phyloP scores from a whole-genome alignment of 2,888 invertebrate species.

The Leucoma salicis region DNA sequence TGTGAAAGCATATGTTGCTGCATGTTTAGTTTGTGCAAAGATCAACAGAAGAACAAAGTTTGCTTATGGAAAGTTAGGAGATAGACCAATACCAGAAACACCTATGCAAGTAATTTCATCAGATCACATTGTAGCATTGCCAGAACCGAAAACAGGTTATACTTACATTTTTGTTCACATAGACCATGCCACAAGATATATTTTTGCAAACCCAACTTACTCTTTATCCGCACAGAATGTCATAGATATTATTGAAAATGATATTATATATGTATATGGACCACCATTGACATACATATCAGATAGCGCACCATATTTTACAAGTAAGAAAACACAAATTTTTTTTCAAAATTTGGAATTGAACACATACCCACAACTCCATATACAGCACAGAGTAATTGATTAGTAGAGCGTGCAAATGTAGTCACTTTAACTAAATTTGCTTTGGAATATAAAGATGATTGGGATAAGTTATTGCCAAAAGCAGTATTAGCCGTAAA shows the following conservation, averaged over 20 bases:
- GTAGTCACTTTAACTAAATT: too few relatives aligned
- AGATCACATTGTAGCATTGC: conserved; percentile 3
- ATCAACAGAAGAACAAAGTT: neutral
- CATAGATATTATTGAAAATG: conserved; percentile 11
- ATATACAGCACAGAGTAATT: conserved; percentile 12
- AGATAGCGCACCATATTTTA: neutral
- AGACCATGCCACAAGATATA: conserved; percentile 15
- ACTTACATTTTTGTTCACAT: conserved; percentile 17
- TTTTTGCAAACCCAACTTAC: conserved; percentile 11
- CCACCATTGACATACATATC: conserved; percentile 6
- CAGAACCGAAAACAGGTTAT: conserved; percentile 9
- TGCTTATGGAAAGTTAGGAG: neutral
- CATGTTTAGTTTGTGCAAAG: neutral
- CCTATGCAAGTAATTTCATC: neutral
- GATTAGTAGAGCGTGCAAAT: neutral
- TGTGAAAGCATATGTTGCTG: conserved; percentile 1
- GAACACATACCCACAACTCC: conserved; percentile 3
- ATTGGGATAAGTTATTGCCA: too few relatives aligned
- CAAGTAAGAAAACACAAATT: conserved; percentile 4
- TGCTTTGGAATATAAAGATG: too few relatives aligned
- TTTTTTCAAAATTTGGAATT: neutral
- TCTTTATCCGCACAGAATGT: conserved; percentile 8
- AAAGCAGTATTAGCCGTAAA: too few relatives aligned
- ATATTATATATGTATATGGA: conserved; percentile 10
- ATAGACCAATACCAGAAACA: neutral